Evolutionary conservation across 1,140 invertebrate genomes (phyloP).

Genomic region (Vanessa tameamea): DNA sequence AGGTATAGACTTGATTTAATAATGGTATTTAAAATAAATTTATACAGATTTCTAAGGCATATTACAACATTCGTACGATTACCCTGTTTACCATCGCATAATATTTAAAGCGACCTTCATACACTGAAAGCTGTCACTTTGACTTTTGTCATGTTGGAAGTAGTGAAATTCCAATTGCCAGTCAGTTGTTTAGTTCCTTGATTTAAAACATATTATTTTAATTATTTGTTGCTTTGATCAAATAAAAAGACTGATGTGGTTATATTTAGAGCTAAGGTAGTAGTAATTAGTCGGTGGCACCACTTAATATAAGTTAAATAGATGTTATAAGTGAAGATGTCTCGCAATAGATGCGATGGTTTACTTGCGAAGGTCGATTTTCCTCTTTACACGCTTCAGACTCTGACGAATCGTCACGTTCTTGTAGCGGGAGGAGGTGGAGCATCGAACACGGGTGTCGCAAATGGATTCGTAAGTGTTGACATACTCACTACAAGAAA

Average conservation of each 20-base stretch:
- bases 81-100: too few species aligned
- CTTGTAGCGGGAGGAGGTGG: conserved; percentile 97
- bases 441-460: conserved; percentile 95
- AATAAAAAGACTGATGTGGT: conserved; percentile 59
- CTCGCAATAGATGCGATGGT: conserved; percentile 81
- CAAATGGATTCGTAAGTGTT: conserved; percentile 94
- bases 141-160: conserved; percentile 80
- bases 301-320: conserved; percentile 46
- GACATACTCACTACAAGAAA: conserved; percentile 15
- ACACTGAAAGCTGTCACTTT: conserved; percentile 46
- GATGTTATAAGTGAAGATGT: conserved; percentile 70
- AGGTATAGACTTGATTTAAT: too few species aligned
- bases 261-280: conserved; percentile 47
- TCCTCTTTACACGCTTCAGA: conserved; percentile 94
- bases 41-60: too few species aligned
- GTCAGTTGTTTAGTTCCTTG: conserved; percentile 57
- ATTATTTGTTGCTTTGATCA: conserved; percentile 49
- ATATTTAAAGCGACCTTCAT: background rate
- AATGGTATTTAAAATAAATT: too few species aligned
- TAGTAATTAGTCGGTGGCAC: conserved; percentile 40
- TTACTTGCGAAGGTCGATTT: conserved; percentile 93
- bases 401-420: conserved; percentile 94
- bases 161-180: conserved; percentile 52
- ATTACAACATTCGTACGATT: too few species aligned
- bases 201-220: conserved; percentile 45